Percentiles rank a stretch among this genome's conserved stretches.
These are phyloP conservation scores for Tetranychus urticae DNA, from an alignment of 1,140 invertebrate genomes.

Conservation along the genomic window DNA sequence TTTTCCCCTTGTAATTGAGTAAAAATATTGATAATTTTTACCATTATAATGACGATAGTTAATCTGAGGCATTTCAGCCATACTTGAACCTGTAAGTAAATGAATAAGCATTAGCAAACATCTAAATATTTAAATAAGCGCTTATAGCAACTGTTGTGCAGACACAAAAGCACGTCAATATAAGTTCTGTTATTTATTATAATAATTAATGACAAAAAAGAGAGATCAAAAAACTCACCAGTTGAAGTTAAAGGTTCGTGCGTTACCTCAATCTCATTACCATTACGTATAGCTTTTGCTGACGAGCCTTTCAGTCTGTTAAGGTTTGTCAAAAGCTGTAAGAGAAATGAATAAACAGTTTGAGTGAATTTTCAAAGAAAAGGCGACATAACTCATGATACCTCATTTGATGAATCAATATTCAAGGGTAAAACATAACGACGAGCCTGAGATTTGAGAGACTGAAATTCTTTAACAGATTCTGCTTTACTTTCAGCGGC, in stretches of 20 bases:
- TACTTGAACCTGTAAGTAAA: not conserved
- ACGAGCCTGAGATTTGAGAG: not conserved
- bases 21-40: slow-evolving; percentile 21
- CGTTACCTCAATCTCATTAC: slow-evolving; percentile 1
- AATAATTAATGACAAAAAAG: no score
- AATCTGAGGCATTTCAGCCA: slow-evolving; percentile 45
- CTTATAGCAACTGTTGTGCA: no score
- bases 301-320: slow-evolving; percentile 1
- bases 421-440: slow-evolving; percentile 5
- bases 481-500: not conserved
- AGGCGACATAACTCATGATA: no score
- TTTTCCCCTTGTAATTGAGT: slow-evolving; percentile 27
- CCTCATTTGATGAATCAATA: not conserved
- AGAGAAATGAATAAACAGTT: not conserved
- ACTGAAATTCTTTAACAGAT: not conserved
- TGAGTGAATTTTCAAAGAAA: no score
- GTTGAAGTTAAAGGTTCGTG: slow-evolving; percentile 3
- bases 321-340: slow-evolving; percentile 1
- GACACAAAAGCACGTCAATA: no score
- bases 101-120: no score
- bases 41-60: slow-evolving; percentile 42
- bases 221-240: not conserved
- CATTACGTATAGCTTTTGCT: slow-evolving; percentile 1
- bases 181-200: no score
- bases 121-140: no score